These are phyloP conservation scores for Brenthis hecate DNA, from an alignment of 2,888 invertebrate species.

Conservation along the genomic window DNA sequence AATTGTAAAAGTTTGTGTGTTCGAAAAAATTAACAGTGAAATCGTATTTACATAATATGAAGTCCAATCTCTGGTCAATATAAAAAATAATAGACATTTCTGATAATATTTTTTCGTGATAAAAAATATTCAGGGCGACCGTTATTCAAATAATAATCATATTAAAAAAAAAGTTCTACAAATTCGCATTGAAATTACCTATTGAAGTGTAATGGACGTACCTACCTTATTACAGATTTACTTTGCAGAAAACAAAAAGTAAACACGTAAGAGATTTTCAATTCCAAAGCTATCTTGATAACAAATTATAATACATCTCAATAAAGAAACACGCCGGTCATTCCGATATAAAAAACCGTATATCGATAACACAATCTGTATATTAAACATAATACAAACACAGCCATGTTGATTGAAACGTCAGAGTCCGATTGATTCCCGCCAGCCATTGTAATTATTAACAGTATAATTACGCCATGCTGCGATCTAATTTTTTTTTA, in stretches of 20 bases:
- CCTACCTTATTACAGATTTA: conserved; percentile 12
- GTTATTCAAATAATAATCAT: not conserved
- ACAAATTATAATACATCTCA: conserved; percentile 68
- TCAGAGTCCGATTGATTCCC: conserved; percentile 77
- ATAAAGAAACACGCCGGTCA: conserved; percentile 57
- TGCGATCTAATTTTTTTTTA: conserved; percentile 72
- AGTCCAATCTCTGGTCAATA: too few relatives aligned
- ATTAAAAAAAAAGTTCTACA: not conserved
- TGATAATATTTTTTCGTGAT: too few relatives aligned
- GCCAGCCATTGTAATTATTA: conserved; percentile 75
- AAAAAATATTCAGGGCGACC: not conserved
- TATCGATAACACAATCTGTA: conserved; percentile 81
- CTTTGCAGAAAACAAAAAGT: not conserved
- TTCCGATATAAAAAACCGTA: conserved; percentile 56
- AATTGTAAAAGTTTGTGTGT: too few relatives aligned
- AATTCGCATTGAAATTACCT: not conserved
- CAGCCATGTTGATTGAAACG: conserved; percentile 80
- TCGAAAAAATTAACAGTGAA: too few relatives aligned
- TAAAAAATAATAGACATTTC: too few relatives aligned
- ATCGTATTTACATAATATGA: too few relatives aligned
- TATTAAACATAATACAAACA: conserved; percentile 81
- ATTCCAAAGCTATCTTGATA: conserved; percentile 56
- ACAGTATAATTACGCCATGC: conserved; percentile 77
- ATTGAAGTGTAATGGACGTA: not conserved
- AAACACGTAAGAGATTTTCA: conserved; percentile 30